Evolutionary conservation across 2,797 vertebrate species (phyloP).

Genomic region (Sphaeramia orbicularis): DNA sequence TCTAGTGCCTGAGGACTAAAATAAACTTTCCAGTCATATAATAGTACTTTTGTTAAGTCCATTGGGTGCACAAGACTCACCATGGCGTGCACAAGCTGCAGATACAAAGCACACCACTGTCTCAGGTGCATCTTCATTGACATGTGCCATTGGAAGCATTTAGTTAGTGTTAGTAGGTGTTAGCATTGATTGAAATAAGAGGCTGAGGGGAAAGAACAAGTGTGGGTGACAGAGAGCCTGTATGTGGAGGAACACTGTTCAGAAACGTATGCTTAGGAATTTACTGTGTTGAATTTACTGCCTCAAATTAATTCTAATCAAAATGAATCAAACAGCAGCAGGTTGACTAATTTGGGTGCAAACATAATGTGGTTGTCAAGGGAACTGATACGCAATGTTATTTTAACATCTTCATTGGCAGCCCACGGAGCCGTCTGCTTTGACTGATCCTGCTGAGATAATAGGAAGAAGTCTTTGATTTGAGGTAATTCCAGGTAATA

Average conservation of each 20-base stretch:
- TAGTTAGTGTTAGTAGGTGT: slow-evolving; percentile 45
- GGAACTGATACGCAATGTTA: slow-evolving; percentile 45
- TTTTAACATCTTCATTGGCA: slow-evolving; percentile 66
- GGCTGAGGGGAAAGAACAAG: slow-evolving; percentile 38
- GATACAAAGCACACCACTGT: slow-evolving; percentile 55
- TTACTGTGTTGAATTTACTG: no score
- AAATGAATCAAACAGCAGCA: neutral
- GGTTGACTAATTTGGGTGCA: slow-evolving; percentile 20
- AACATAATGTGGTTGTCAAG: slow-evolving; percentile 30
- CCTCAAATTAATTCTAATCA: no score
- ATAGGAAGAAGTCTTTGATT: slow-evolving; percentile 81
- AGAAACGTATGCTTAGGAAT: no score
- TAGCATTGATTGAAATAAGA: slow-evolving; percentile 51
- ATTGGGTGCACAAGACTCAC: slow-evolving; percentile 29
- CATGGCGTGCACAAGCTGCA: slow-evolving; percentile 33
- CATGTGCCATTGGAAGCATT: slow-evolving; percentile 46
- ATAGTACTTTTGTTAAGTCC: slow-evolving; percentile 14
- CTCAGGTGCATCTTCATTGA: slow-evolving; percentile 53
- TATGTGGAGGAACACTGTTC: neutral
- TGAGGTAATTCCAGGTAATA: slow-evolving; percentile 84
- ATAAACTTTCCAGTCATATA: slow-evolving; percentile 32
- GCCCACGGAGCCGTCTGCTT: slow-evolving; percentile 43
- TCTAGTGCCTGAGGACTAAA: slow-evolving; percentile 1
- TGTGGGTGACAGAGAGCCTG: slow-evolving; percentile 19
- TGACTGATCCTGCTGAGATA: slow-evolving; percentile 76